Evolutionary conservation across 2,888 invertebrate genomes (phyloP).

Genomic region (Nycteola revayana): DNA sequence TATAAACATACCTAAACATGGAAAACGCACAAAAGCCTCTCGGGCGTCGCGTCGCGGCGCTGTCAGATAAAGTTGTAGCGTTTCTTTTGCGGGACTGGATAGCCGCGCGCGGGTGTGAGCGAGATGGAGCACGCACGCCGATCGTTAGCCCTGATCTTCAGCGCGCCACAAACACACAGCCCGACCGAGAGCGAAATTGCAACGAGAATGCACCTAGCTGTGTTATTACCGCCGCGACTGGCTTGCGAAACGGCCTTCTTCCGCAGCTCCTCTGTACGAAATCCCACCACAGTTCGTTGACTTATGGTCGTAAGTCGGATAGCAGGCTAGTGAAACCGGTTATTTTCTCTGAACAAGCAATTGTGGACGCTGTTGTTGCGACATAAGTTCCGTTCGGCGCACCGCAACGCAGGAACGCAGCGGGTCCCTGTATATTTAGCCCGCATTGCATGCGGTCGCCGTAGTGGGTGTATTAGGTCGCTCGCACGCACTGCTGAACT

Average conservation of each 20-base stretch:
- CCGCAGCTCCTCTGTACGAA: constrained; percentile 34
- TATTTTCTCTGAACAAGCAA: constrained; percentile 69
- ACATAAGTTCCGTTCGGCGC: constrained; percentile 67
- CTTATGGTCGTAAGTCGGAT: constrained; percentile 47
- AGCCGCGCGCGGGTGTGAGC: constrained; percentile 48
- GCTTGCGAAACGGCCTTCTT: constrained; percentile 66
- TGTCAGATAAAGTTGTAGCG: constrained; percentile 80
- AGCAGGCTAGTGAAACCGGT: constrained; percentile 55
- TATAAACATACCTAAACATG: constrained; percentile 81
- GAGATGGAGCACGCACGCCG: constrained; percentile 63
- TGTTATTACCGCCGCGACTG: constrained; percentile 69
- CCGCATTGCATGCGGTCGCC: constrained; percentile 73
- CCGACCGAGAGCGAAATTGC: constrained; percentile 83
- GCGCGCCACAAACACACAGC: constrained; percentile 81
- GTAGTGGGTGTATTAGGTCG: constrained; percentile 80
- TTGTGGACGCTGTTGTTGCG: constrained; percentile 71
- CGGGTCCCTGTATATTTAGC: constrained; percentile 75
- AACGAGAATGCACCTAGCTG: constrained; percentile 81
- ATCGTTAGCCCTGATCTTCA: constrained; percentile 83
- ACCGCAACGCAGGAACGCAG: constrained; percentile 55
- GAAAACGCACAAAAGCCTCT: constrained; percentile 81
- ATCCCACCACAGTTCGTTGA: constrained; percentile 40
- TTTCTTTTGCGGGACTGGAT: constrained; percentile 73
- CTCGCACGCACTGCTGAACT: constrained; percentile 81
- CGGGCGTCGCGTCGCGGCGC: constrained; percentile 72